Evolutionary conservation across 2,113 vertebrate species (phyloP).

Genomic region (Isichthys henryi): DNA sequence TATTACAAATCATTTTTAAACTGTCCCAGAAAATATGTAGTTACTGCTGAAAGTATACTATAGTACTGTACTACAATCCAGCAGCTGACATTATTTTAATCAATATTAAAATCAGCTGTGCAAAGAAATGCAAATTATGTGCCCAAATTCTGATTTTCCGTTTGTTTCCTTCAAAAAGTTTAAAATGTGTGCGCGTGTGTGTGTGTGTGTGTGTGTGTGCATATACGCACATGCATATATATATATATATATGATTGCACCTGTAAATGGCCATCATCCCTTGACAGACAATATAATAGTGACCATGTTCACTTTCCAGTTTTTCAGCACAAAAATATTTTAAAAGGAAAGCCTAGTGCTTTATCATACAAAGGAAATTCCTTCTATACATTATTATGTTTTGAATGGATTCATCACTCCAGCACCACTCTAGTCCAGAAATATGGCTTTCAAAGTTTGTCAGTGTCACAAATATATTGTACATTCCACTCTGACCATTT

Average conservation of each 20-base stretch:
- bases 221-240: too few relatives aligned
- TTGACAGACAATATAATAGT: too few relatives aligned
- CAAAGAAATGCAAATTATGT: background rate
- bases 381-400: too few relatives aligned
- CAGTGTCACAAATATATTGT: background rate
- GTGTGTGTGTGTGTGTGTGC: too few relatives aligned
- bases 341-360: too few relatives aligned
- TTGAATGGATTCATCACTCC: background rate
- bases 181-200: too few relatives aligned
- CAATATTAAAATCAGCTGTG: background rate
- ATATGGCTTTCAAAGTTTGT: background rate
- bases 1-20: background rate
- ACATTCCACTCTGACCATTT: background rate
- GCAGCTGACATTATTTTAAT: background rate
- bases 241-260: too few relatives aligned
- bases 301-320: too few relatives aligned
- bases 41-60: background rate
- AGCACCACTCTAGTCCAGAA: background rate
- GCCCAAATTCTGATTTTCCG: background rate
- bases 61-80: background rate
- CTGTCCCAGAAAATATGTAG: background rate
- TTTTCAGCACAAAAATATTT: too few relatives aligned
- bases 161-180: background rate
- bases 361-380: too few relatives aligned
- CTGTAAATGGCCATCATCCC: too few relatives aligned